These are phyloP conservation scores for Seira sanloemensis DNA, from an alignment of 2,888 invertebrate species.

Conservation along the genomic window DNA sequence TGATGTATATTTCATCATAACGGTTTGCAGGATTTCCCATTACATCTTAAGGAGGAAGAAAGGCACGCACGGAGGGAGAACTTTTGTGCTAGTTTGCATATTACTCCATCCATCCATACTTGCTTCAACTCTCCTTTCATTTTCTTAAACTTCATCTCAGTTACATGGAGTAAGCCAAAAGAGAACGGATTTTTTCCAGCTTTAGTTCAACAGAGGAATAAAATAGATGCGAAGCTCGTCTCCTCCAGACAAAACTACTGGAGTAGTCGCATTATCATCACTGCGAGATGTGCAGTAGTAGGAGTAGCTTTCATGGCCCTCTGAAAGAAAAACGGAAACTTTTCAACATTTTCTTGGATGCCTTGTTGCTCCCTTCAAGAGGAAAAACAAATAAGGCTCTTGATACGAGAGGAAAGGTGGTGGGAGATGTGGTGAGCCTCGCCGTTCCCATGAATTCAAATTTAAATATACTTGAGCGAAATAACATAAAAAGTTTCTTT, in stretches of 20 bases:
- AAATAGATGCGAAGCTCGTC: neutral
- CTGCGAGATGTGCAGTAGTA: constrained; percentile 1
- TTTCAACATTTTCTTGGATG: constrained; percentile 6
- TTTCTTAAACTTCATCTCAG: constrained; percentile 7
- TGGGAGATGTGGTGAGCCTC: constrained; percentile 10
- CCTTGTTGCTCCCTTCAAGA: neutral
- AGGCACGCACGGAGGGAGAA: neutral
- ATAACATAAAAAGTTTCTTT: constrained; percentile 14
- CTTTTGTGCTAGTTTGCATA: constrained; percentile 43
- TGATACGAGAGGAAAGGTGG: neutral
- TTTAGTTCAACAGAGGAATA: neutral
- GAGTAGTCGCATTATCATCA: neutral
- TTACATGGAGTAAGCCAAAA: constrained; percentile 1
- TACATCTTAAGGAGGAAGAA: neutral
- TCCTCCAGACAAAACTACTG: neutral
- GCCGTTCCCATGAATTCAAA: constrained; percentile 15
- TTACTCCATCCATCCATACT: constrained; percentile 25
- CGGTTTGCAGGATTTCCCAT: constrained; percentile 24
- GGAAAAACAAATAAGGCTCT: neutral
- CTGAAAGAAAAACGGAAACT: too few relatives aligned
- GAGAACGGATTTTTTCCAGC: neutral
- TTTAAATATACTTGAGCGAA: constrained; percentile 9
- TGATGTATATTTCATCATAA: constrained; percentile 57
- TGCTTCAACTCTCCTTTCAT: constrained; percentile 26
- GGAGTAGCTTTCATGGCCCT: neutral